Evolutionary conservation across 2,888 invertebrate genomes (phyloP).

Genomic region (Mythimna lalbum): DNA sequence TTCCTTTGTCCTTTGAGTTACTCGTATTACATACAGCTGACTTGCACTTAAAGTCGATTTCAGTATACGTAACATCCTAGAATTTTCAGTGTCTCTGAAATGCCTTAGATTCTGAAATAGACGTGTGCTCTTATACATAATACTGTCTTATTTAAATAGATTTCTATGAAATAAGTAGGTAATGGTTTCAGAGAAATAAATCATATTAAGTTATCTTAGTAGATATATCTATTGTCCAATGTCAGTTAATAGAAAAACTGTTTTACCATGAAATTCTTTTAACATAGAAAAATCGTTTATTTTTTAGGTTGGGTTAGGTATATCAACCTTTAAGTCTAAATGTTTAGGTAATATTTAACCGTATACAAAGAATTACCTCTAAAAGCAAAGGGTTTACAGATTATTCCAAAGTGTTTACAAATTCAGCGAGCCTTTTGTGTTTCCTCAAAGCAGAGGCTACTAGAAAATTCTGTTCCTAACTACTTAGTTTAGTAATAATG

Average conservation of each 20-base stretch:
- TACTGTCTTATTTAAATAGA: neutral
- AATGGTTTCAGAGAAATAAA: constrained; percentile 18
- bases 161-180: neutral
- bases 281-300: neutral
- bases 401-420: constrained; percentile 20
- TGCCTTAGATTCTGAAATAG: neutral
- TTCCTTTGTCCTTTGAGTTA: constrained; percentile 1
- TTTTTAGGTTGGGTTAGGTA: no score
- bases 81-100: constrained; percentile 9
- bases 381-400: neutral
- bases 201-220: no score
- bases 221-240: no score
- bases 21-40: neutral
- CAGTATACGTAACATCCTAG: neutral
- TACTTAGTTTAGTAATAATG: constrained; percentile 28
- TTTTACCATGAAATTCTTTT: neutral
- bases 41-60: neutral
- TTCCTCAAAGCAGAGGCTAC: constrained; percentile 4
- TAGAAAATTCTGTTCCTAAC: constrained; percentile 27
- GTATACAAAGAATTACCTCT: neutral
- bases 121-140: neutral
- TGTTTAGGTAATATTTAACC: neutral
- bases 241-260: neutral
- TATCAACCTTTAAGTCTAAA: no score
- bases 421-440: constrained; percentile 16